A percentile compares a stretch with the other conserved stretches of the same genome.
Evolutionary conservation across 2,888 invertebrate genomes (phyloP).

Genomic region (Encarsia formosa): DNA sequence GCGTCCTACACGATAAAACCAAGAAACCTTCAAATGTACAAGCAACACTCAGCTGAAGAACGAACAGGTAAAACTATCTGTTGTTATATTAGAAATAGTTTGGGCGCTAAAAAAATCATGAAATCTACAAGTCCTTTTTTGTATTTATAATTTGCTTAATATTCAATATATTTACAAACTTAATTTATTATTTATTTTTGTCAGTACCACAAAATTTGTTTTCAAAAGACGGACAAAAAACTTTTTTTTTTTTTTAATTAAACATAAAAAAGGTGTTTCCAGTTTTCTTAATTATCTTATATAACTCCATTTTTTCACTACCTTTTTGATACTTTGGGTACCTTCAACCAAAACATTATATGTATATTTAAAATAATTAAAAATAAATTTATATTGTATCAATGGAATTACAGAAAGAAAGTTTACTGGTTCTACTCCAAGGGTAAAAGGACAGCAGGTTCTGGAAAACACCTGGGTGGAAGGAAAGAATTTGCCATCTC

Average conservation of each 20-base stretch:
- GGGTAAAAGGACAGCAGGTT: constrained; percentile 24
- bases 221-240: too few species aligned
- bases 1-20: constrained; percentile 38
- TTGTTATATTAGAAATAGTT: background rate
- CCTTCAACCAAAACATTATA: too few species aligned
- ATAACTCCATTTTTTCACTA: too few species aligned
- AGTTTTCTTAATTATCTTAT: too few species aligned
- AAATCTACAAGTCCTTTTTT: background rate
- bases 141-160: background rate
- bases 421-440: constrained; percentile 33
- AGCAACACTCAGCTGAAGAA: constrained; percentile 29
- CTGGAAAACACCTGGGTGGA: constrained; percentile 41
- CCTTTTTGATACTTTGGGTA: too few species aligned
- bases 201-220: too few species aligned
- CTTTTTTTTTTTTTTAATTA: too few species aligned
- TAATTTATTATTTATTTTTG: too few species aligned
- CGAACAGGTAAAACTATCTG: background rate
- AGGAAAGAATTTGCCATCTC: constrained; percentile 40
- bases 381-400: too few species aligned
- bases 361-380: too few species aligned
- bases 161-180: background rate
- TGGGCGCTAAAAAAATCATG: background rate
- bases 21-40: constrained; percentile 39
- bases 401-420: too few species aligned
- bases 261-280: too few species aligned